Evolutionary conservation across 2,888 invertebrate species (phyloP).

Genomic region (Listrodromus nycthemerus): DNA sequence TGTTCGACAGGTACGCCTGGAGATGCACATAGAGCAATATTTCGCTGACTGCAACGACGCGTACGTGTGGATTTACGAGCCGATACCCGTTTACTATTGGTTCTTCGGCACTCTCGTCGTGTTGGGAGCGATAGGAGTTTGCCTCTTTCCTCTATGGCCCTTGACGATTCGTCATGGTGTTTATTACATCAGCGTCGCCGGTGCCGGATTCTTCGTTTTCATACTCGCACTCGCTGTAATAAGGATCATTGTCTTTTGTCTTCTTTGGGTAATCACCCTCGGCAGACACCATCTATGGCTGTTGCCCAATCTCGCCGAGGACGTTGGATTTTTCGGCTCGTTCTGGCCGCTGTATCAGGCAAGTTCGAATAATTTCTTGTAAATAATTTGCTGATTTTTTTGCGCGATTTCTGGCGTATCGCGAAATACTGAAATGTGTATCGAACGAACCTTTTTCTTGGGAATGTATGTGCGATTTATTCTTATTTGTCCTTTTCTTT

Average conservation of each 20-base stretch:
- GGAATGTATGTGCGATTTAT: no score
- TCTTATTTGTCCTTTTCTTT: no score
- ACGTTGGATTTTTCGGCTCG: slow-evolving; percentile 99
- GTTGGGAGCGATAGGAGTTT: slow-evolving; percentile 96
- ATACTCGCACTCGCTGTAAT: slow-evolving; percentile 96
- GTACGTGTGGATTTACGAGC: slow-evolving; percentile 99
- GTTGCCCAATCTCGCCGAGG: slow-evolving; percentile 99
- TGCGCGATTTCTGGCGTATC: no score
- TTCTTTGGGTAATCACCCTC: slow-evolving; percentile 94
- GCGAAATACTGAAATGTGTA: no score
- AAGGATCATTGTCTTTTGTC: slow-evolving; percentile 95
- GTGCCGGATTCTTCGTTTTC: slow-evolving; percentile 97
- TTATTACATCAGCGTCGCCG: slow-evolving; percentile 97
- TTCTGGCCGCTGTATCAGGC: slow-evolving; percentile 99
- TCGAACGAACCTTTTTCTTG: no score
- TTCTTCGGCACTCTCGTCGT: slow-evolving; percentile 95
- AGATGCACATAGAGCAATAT: slow-evolving; percentile 98
- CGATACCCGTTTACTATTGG: slow-evolving; percentile 97
- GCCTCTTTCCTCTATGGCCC: slow-evolving; percentile 99
- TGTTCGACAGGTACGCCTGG: slow-evolving; percentile 89
- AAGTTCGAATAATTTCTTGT: slow-evolving; percentile 67
- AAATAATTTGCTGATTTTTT: no score
- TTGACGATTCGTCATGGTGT: slow-evolving; percentile 96
- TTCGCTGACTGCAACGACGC: slow-evolving; percentile 98
- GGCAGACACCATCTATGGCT: slow-evolving; percentile 98